These are phyloP conservation scores for Nettapus auritus DNA, from an alignment of 2,113 vertebrate genomes.

Conservation along the genomic window DNA sequence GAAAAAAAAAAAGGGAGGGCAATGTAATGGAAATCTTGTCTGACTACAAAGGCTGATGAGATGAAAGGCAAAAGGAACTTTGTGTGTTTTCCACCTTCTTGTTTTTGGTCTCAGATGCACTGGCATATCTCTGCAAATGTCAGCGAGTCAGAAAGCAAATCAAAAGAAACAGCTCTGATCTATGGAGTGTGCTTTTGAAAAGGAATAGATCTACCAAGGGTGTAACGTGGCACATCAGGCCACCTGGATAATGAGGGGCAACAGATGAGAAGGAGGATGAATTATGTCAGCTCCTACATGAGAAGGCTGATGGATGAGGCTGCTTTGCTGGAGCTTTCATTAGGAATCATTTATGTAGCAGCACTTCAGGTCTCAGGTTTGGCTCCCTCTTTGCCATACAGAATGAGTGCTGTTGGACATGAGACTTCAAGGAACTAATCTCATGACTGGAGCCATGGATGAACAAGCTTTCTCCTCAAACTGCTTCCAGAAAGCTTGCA, in stretches of 20 bases:
- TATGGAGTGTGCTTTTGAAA: conserved; percentile 13
- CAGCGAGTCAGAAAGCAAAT: conserved; percentile 57
- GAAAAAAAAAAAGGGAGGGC: conserved; percentile 32
- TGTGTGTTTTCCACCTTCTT: conserved; percentile 42
- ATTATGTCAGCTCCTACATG: conserved; percentile 22
- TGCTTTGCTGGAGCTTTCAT: neutral
- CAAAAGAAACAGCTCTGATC: conserved; percentile 62
- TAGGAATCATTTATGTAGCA: conserved; percentile 14
- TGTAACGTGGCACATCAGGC: conserved; percentile 52
- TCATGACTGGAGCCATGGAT: neutral
- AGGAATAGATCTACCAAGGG: conserved; percentile 4
- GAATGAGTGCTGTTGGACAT: neutral
- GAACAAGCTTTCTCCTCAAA: neutral
- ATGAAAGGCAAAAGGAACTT: conserved; percentile 67
- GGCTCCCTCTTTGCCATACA: neutral
- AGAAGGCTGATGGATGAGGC: conserved; percentile 30
- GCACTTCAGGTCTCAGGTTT: neutral
- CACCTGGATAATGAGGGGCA: conserved; percentile 58
- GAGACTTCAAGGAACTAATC: neutral
- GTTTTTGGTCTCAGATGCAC: conserved; percentile 42
- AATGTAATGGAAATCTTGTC: conserved; percentile 51
- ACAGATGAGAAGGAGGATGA: conserved; percentile 41
- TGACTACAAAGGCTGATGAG: conserved; percentile 68
- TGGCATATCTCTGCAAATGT: conserved; percentile 20
- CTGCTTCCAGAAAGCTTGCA: neutral